Conservation (phyloP, 1,140 invertebrate genomes). For the Leptinotarsa texana region DNA sequence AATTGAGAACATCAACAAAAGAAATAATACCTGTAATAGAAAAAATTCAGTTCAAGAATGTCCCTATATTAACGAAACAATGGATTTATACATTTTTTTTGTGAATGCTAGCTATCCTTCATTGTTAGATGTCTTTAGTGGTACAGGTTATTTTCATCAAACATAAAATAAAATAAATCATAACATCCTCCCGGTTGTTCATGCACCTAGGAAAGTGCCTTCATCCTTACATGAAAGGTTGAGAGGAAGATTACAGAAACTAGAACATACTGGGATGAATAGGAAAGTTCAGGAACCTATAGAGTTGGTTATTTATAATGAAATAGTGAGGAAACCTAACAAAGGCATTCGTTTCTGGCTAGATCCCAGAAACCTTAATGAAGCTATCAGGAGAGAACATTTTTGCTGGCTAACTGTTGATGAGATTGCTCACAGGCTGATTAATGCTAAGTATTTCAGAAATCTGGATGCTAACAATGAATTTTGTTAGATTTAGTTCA, state of each 20-base stretch:
- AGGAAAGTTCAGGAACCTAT: neutral
- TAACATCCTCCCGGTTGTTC: neutral
- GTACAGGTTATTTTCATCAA: neutral
- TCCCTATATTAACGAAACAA: neutral
- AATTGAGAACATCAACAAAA: neutral
- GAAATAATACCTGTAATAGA: neutral
- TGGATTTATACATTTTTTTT: neutral
- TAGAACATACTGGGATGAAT: neutral
- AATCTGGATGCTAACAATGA: too few species aligned
- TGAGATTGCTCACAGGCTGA: too few species aligned
- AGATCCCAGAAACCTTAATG: neutral
- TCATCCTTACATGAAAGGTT: too few species aligned
- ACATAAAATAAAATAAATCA: neutral
- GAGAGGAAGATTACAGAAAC: too few species aligned
- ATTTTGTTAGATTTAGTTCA: too few species aligned
- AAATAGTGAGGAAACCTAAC: neutral
- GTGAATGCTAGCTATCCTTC: neutral
- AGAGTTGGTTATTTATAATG: neutral
- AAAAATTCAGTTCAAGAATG: neutral
- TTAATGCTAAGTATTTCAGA: too few species aligned
- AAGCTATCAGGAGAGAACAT: too few species aligned
- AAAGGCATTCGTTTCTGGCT: neutral
- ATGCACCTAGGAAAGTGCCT: neutral
- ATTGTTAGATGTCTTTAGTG: neutral
- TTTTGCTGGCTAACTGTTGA: too few species aligned